Base-by-base conservation (phyloP, 1,140 invertebrate genomes). In the Aphelenchoides fujianensis region DNA sequence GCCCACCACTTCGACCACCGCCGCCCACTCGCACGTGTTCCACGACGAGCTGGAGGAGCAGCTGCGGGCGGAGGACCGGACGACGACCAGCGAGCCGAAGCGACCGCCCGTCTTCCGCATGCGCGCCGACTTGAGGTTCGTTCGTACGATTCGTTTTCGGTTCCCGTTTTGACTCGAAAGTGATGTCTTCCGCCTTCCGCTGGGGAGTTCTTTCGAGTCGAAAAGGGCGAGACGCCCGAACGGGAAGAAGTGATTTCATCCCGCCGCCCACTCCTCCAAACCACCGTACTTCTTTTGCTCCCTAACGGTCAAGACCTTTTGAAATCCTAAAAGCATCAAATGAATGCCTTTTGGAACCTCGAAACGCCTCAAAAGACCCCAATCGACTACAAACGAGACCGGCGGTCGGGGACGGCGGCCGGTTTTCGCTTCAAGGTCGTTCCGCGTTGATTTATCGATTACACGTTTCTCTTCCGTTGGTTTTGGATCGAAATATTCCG, bases 351-450 rank as follows among this genome's bases (percentile, higher is more conserved):
- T n/a, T n/a, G n/a, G n/a, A n/a, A n/a, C n/a, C n/a, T n/a, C n/a
- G n/a, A n/a, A n/a, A n/a, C n/a, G n/a, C n/a, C n/a, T n/a, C n/a
- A n/a, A n/a, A n/a, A n/a, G n/a, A n/a, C n/a, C n/a, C n/a, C n/a
- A n/a, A n/a, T n/a, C n/a, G n/a, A n/a, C n/a, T n/a, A n/a, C n/a
- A n/a, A n/a, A n/a, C n/a, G n/a, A n/a, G n/a, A n/a, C n/a, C n/a
- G n/a, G n/a, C n/a, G n/a, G n/a, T n/a, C n/a, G n/a, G n/a, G n/a
- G 27, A 28, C 31, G 59, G 19, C 7, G 9, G 57, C n/a, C n/a
- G 57, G 57, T 59, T 59, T 59, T 9, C 41, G 59, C n/a, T 61
- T 61, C n/a, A 61, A n/a, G 59, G 2, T 30, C 31, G n/a, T 61
- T 61, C n/a, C 2, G 59, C 19, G n/a, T 19, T 19, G 31, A 61